These are phyloP conservation scores for Eristalinus sepulchralis DNA, from an alignment of 2,888 invertebrate species.

Conservation along the genomic window DNA sequence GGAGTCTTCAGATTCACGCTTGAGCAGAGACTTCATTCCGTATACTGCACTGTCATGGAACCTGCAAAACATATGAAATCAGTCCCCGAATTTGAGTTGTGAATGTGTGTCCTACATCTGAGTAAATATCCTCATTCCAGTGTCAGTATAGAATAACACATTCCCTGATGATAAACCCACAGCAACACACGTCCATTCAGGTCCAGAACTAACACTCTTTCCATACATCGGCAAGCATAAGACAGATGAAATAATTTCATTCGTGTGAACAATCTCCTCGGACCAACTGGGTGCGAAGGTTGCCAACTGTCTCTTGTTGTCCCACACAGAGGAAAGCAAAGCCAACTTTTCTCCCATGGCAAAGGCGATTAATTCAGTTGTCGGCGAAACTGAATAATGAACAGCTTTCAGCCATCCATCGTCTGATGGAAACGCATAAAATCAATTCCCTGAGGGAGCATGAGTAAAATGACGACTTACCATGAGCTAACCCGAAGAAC, in stretches of 20 bases:
- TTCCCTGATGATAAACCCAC: constrained; percentile 93
- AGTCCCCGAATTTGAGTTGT: neutral
- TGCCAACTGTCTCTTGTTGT: constrained; percentile 76
- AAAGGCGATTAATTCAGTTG: constrained; percentile 87
- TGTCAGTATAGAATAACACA: constrained; percentile 94
- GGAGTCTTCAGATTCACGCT: constrained; percentile 76
- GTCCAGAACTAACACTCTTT: constrained; percentile 82
- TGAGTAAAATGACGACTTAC: constrained; percentile 71
- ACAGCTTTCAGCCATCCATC: constrained; percentile 87
- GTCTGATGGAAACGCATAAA: constrained; percentile 74
- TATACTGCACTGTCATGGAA: constrained; percentile 91
- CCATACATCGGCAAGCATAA: constrained; percentile 82
- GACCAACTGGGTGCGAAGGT: constrained; percentile 84
- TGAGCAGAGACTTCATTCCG: constrained; percentile 88
- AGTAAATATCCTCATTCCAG: constrained; percentile 89
- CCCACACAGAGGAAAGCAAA: constrained; percentile 86
- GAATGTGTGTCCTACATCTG: constrained; percentile 83
- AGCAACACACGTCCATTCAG: constrained; percentile 96
- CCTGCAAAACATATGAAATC: constrained; percentile 62
- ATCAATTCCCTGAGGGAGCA: neutral
- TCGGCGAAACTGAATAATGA: constrained; percentile 86
- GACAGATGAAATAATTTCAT: constrained; percentile 82
- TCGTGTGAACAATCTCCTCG: constrained; percentile 82
- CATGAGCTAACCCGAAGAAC: constrained; percentile 83
- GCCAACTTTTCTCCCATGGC: constrained; percentile 86